These are phyloP conservation scores for Pelusios castaneus DNA, from an alignment of 2,113 vertebrate genomes.

Conservation along the genomic window DNA sequence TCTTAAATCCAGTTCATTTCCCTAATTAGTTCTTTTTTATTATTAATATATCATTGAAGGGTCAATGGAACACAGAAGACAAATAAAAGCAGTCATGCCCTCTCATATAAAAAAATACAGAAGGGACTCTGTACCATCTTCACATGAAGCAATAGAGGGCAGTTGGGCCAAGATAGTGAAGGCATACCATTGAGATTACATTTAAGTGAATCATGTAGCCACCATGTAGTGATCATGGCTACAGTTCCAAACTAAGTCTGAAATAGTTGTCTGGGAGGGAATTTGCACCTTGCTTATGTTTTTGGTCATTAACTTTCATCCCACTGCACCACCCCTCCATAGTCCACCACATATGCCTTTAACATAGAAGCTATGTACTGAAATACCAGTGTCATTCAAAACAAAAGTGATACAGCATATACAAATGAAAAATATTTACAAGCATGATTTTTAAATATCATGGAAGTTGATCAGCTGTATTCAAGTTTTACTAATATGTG, in stretches of 20 bases:
- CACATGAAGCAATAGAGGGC: not conserved
- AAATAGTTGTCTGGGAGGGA: fast-evolving
- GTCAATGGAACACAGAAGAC: not conserved
- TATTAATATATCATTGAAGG: not conserved
- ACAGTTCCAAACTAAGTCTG: not conserved
- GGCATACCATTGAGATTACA: not conserved
- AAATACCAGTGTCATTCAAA: too few relatives aligned
- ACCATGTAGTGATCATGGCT: not conserved
- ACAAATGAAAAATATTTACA: not conserved
- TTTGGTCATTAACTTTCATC: not conserved
- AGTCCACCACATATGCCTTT: too few relatives aligned
- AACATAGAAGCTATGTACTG: too few relatives aligned
- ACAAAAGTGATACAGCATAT: not conserved
- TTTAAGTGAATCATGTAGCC: not conserved
- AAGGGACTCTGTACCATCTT: not conserved
- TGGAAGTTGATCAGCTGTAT: not conserved
- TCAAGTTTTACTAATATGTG: not conserved
- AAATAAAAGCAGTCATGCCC: fast-evolving
- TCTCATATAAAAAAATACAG: not conserved
- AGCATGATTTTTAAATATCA: not conserved
- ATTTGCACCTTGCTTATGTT: fast-evolving
- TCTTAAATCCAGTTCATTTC: too few relatives aligned
- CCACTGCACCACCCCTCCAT: not conserved
- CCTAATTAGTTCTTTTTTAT: too few relatives aligned
- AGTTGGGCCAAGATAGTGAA: not conserved